A percentile compares a stretch with the other conserved stretches of the same genome.
These are phyloP conservation scores for Axis porcinus DNA, from an alignment of 2,113 vertebrate genomes.

Conservation along the genomic window DNA sequence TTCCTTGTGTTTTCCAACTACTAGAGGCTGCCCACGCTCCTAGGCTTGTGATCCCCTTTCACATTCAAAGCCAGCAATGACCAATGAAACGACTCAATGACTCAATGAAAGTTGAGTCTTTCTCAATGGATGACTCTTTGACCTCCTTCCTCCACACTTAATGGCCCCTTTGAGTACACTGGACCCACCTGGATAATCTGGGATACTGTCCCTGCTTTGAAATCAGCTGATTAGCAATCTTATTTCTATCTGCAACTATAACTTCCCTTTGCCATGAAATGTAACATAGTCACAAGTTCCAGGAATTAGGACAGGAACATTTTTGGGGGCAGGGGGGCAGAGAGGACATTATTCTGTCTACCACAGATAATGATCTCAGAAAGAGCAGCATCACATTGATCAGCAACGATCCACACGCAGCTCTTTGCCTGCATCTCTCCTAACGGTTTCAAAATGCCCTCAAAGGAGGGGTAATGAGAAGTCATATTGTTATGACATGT, in stretches of 20 bases:
- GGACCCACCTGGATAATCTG: background rate
- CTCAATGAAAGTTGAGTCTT: background rate
- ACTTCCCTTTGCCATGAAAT: background rate
- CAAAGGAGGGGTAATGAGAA: background rate
- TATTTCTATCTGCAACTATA: background rate
- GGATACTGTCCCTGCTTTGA: background rate
- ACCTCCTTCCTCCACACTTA: background rate
- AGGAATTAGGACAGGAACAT: background rate
- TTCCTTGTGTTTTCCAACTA: background rate
- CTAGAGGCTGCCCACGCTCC: background rate
- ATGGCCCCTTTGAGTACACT: background rate
- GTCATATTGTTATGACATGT: constrained; percentile 4
- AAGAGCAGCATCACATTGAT: background rate
- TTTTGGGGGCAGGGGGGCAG: background rate
- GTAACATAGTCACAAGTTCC: background rate
- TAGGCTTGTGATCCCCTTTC: background rate
- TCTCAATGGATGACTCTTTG: background rate
- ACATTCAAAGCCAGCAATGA: background rate
- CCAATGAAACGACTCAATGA: too few species aligned
- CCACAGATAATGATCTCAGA: background rate
- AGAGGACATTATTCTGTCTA: background rate
- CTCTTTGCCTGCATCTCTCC: background rate
- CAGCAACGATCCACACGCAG: background rate
- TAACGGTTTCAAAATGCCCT: background rate
- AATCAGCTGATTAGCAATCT: background rate